Evolutionary conservation across 1,140 invertebrate species (phyloP), one percentile per base, ranked within the genome.

Genomic region (Sogatella furcifera): DNA sequence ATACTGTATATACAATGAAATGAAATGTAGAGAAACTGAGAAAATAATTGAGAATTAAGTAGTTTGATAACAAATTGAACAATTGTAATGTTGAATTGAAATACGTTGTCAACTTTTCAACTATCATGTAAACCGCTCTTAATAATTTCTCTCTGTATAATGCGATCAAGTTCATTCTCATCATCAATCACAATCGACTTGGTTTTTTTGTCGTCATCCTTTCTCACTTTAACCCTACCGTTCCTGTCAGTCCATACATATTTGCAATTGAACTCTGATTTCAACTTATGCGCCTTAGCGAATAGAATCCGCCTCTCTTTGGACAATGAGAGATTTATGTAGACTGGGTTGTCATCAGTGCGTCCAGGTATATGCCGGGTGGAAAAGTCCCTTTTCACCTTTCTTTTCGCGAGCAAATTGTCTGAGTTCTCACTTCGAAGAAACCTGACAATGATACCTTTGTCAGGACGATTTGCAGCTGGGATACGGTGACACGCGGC

Each of bases 301-400:
- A 57, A 42, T 1, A 57, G 55, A 1, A 57, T 42, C 17, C 55
- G 3, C 8, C 55, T 34, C 14, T 15, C 24, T 14, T 38, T 38
- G 1, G 24, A 38, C 34, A 57, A 24, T 15, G 55, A 57, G 13
- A 28, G 28, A 42, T 57, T 57, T 13, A 57, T 24, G 55, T 57
- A 41, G 55, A 57, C 42, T 15, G 13, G 24, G 15, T 19, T 15
- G 55, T 57, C 55, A 17, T 19, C 15, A 17, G 24, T 57, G 34
- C 42, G 34, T 19, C 55, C 34, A 19, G 55, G 1, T 4, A 34
- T 1, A 57, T 34, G 55, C 13, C 55, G 11, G 9, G 55, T 57
- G 19, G 55, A 57, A 15, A 57, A 42, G n/a, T 57, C 55, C 22
- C 34, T 42, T n/a, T 57, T 57, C 43, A 34, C 31, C 31, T 56